These are phyloP conservation scores for Cheilosia scutellata DNA, from an alignment of 2,888 invertebrate species.

Conservation along the genomic window DNA sequence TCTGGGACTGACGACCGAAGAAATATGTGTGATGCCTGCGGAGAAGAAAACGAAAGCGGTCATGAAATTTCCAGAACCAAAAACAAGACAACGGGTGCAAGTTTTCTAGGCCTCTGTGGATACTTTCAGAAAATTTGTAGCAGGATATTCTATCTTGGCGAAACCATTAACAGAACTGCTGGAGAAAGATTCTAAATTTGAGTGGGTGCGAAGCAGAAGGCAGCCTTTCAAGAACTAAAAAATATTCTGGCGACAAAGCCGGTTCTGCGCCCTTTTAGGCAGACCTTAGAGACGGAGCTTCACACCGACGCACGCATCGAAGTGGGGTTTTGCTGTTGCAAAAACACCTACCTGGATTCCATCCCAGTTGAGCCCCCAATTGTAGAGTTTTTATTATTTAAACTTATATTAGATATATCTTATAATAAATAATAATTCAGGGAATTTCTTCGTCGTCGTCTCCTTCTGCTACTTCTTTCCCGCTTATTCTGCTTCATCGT, in stretches of 20 bases:
- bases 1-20: not conserved
- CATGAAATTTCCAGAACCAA: slow-evolving; percentile 74
- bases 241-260: slow-evolving; percentile 64
- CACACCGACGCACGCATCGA: slow-evolving; percentile 79
- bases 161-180: not conserved
- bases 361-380: slow-evolving; percentile 4
- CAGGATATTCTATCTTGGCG: not conserved
- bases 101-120: slow-evolving; percentile 6
- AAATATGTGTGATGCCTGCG: slow-evolving; percentile 52
- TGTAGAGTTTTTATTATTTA: too few relatives aligned
- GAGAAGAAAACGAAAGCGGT: slow-evolving; percentile 74
- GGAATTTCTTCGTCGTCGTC: too few relatives aligned
- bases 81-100: slow-evolving; percentile 5
- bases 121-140: slow-evolving; percentile 13
- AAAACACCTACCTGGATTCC: slow-evolving; percentile 62
- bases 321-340: slow-evolving; percentile 78
- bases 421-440: too few relatives aligned
- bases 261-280: slow-evolving; percentile 29
- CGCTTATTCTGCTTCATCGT: too few relatives aligned
- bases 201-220: slow-evolving; percentile 58
- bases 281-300: slow-evolving; percentile 52
- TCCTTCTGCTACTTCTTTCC: too few relatives aligned
- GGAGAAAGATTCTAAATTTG: not conserved
- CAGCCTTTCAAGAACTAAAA: slow-evolving; percentile 77
- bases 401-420: too few relatives aligned